A percentile compares a stretch with the other conserved stretches of the same genome.
These are phyloP conservation scores for Cryptoblepharus egeriae DNA, from an alignment of 2,797 vertebrate genomes.

Conservation along the genomic window DNA sequence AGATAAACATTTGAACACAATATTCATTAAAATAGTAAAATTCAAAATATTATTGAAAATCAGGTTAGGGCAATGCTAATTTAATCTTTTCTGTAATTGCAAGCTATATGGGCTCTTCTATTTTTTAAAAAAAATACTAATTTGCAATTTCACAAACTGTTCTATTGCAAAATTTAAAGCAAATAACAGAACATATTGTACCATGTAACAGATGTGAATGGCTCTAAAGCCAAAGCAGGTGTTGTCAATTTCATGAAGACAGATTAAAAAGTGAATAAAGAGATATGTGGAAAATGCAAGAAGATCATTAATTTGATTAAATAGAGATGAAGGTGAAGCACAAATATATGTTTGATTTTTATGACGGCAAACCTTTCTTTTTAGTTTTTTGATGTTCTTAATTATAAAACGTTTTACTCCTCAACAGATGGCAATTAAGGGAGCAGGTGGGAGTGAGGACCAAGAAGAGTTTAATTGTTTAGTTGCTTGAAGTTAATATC, in stretches of 20 bases:
- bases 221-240: neutral
- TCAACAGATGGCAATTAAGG: conserved; percentile 21
- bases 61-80: neutral
- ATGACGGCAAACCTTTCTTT: neutral
- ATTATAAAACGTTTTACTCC: neutral
- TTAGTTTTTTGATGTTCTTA: neutral
- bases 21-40: neutral
- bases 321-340: conserved; percentile 1
- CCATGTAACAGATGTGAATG: neutral
- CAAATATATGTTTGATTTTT: neutral
- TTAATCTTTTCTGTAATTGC: neutral
- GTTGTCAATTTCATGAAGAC: conserved; percentile 13
- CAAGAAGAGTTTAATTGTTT: neutral
- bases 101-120: neutral
- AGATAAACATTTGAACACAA: neutral
- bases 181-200: neutral
- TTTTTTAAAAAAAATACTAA: neutral
- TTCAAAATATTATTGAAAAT: neutral
- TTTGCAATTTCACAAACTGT: neutral
- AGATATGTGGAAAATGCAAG: neutral
- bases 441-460: neutral
- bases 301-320: conserved; percentile 11
- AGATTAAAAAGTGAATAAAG: neutral
- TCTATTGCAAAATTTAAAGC: neutral
- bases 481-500: neutral